A percentile compares a stretch with the other conserved stretches of the same genome.
Conservation (phyloP, 92 coral and sea anemone species). For the Umimayanthus kanabou region DNA sequence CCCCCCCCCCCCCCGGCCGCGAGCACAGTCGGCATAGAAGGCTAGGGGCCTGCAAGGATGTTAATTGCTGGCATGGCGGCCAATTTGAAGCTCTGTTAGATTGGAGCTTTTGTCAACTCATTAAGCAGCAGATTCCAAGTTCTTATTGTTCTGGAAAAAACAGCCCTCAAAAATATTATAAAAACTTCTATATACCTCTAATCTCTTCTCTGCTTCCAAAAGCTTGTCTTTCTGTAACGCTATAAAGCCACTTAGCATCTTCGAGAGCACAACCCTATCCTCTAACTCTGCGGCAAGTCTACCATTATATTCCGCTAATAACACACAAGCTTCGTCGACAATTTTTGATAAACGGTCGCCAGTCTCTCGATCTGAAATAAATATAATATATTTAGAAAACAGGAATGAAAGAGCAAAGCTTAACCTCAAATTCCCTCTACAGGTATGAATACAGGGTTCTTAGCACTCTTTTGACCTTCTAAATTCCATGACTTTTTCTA, state of each 20-base stretch:
- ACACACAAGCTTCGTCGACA: constrained; percentile 93
- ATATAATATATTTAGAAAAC: neutral
- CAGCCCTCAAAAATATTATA: neutral
- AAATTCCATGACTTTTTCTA: too few species aligned
- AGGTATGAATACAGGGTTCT: too few species aligned
- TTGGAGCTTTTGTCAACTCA: too few species aligned
- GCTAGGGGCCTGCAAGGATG: too few species aligned
- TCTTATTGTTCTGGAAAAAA: neutral
- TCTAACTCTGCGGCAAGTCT: constrained; percentile 96
- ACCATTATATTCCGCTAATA: constrained; percentile 97
- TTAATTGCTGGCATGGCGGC: too few species aligned
- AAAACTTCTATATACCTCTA: constrained; percentile 66
- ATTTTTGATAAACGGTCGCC: constrained; percentile 90
- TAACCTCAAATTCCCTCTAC: too few species aligned
- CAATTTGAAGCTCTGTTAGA: too few species aligned
- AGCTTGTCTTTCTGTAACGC: constrained; percentile 87
- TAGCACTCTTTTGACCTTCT: too few species aligned
- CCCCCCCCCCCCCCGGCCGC: too few species aligned
- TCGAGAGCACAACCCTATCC: constrained; percentile 86
- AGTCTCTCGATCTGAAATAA: constrained; percentile 83
- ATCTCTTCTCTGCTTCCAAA: constrained; percentile 88
- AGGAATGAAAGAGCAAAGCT: too few species aligned
- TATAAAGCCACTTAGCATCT: constrained; percentile 86
- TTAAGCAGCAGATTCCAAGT: too few species aligned
- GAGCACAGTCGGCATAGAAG: too few species aligned